phyloP scores from a whole-genome alignment of 2,888 invertebrate genomes.

The Azorinus chamasolen region DNA sequence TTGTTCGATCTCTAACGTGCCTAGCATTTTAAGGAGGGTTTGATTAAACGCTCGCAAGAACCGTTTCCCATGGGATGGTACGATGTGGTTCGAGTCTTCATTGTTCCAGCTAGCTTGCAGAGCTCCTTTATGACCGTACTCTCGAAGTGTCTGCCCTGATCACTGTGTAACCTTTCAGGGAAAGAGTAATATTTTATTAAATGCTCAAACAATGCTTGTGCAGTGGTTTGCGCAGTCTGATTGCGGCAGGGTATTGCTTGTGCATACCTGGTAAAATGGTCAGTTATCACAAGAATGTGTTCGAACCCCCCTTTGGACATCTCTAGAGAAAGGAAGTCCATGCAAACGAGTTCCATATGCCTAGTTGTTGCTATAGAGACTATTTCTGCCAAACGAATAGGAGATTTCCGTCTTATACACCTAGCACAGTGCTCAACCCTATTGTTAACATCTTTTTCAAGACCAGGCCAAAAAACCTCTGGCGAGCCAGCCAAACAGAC shows the following conservation, averaged over 20 bases:
- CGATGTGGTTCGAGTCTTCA: slow-evolving; percentile 23
- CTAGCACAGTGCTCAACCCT: too few relatives aligned
- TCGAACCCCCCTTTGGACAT: too few relatives aligned
- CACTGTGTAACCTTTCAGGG: too few relatives aligned
- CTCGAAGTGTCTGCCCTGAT: too few relatives aligned
- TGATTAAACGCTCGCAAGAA: too few relatives aligned
- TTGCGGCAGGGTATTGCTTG: slow-evolving; percentile 20
- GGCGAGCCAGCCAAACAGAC: slow-evolving; percentile 7
- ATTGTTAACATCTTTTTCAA: slow-evolving; percentile 6
- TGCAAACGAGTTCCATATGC: slow-evolving; percentile 30
- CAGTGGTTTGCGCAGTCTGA: slow-evolving; percentile 31
- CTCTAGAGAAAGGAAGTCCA: too few relatives aligned
- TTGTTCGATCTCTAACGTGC: too few relatives aligned
- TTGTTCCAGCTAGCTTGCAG: slow-evolving; percentile 14
- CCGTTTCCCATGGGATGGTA: too few relatives aligned
- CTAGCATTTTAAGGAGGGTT: slow-evolving; percentile 24
- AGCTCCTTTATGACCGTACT: slow-evolving; percentile 22
- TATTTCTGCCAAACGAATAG: not conserved
- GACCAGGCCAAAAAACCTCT: slow-evolving; percentile 29
- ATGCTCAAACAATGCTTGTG: slow-evolving; percentile 21
- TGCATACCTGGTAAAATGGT: too few relatives aligned
- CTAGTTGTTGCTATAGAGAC: slow-evolving; percentile 7
- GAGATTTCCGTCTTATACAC: too few relatives aligned
- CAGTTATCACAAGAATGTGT: too few relatives aligned
- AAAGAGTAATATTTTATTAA: slow-evolving; percentile 25